Base-by-base conservation (phyloP, 2,113 vertebrate genomes). In the Odobenus rosmarus region DNA sequence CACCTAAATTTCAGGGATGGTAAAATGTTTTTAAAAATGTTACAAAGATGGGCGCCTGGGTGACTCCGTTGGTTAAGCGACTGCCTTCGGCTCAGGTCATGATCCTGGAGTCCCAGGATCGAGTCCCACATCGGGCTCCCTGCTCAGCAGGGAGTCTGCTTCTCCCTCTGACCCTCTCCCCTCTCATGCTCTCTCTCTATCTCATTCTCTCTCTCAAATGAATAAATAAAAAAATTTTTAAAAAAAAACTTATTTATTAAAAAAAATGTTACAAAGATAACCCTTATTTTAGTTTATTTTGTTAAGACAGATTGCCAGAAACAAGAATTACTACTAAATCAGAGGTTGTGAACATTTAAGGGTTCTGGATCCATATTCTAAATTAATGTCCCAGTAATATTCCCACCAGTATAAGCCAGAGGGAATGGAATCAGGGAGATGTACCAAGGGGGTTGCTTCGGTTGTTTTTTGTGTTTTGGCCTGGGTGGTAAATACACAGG, bases 251-350 rank as follows among this genome's bases (percentile, higher is more conserved):
- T 39, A 39, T 39, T 39, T 39, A 39, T 39, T 39, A 39, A 39
- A 39, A 5, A 77, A 18, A 77, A 77, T 77, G 72, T 36, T 64
- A n/a, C 81, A 69, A 89, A 90, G 9, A 69, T 61, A 76, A 67
- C 15, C 28, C 8, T 86, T 81, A n/a, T 67, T 88, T 90, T 93
- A 42, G 61, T 93, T 85, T 77, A 88, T 95, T 86, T 92, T 95
- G 90, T 84, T 72, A 51, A 53, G 31, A 67, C 61, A 95, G 53
- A 39, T 28, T 79, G 19, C 53, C 31, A 71, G 67, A 55, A 92
- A 28, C 62, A 6, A 6, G 18, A 81, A 79, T 83, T 81, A 80
- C 71, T 87, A 57, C 51, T 64, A 82, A 64, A 12, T 69, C 59
- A 87, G 59, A 94, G 36, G 57, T 71, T 94, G 9, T 92, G 39